Evolutionary conservation across 2,797 vertebrate species (phyloP).

Genomic region (Pantherophis alleghaniensis): DNA sequence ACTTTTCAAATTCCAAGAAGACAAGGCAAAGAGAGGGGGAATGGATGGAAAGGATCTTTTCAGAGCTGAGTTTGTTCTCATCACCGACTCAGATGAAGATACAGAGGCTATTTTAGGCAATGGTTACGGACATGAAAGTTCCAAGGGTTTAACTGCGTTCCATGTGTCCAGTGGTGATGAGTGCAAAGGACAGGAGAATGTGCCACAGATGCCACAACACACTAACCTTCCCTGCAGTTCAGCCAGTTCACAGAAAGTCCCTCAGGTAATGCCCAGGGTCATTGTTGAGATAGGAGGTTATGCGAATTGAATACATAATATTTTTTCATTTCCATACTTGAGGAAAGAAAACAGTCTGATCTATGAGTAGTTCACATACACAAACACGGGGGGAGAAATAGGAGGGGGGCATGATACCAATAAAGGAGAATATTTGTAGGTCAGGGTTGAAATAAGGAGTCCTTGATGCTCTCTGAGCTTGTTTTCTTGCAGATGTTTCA

Average conservation of each 20-base stretch:
- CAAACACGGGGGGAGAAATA: neutral
- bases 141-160: constrained; percentile 56
- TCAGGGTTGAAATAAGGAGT: neutral
- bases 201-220: constrained; percentile 6
- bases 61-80: constrained; percentile 83
- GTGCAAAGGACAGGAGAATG: constrained; percentile 41
- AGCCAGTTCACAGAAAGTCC: constrained; percentile 51
- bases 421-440: neutral
- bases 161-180: constrained; percentile 15
- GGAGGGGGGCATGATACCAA: neutral
- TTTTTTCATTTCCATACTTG: constrained; percentile 3
- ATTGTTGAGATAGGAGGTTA: neutral
- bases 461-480: neutral
- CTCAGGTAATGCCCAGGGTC: neutral
- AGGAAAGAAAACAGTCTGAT: neutral
- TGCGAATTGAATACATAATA: neutral
- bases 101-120: constrained; percentile 22
- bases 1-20: constrained; percentile 7
- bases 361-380: neutral
- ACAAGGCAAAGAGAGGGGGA: constrained; percentile 47
- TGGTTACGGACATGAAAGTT: constrained; percentile 30
- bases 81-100: constrained; percentile 77
- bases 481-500: neutral
- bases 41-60: constrained; percentile 80
- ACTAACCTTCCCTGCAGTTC: constrained; percentile 14